Evolutionary conservation across 2,113 vertebrate genomes (phyloP).

Genomic region (Amblyornis subalaris): DNA sequence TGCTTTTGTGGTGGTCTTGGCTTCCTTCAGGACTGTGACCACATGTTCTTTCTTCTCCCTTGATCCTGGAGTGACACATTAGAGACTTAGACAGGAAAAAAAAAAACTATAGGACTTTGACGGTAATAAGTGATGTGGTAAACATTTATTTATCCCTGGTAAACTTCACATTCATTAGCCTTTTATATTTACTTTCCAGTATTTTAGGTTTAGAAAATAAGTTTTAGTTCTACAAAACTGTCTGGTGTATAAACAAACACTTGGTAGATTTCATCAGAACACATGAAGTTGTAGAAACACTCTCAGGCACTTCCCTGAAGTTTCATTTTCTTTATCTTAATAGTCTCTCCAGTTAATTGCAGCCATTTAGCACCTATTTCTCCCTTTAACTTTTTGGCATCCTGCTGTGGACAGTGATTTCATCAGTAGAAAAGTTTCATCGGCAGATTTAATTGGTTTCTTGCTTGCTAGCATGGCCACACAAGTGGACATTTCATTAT

Average conservation of each 20-base stretch:
- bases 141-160: background rate
- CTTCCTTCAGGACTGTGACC: background rate
- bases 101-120: background rate
- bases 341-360: background rate
- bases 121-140: background rate
- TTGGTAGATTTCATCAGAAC: background rate
- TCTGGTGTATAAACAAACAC: background rate
- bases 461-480: background rate
- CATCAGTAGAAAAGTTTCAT: background rate
- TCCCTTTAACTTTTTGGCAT: background rate
- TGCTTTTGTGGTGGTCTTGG: background rate
- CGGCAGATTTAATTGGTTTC: background rate
- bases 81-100: background rate
- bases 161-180: background rate
- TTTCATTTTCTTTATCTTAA: background rate
- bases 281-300: background rate
- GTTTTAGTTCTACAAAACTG: background rate
- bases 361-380: background rate
- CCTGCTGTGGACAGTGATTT: background rate
- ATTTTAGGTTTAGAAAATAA: background rate
- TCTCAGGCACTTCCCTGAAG: background rate
- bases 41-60: background rate
- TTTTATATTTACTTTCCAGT: background rate
- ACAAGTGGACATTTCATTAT: background rate
- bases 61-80: background rate